Evolutionary conservation across 2,113 vertebrate genomes (phyloP), one percentile per base, ranked within the genome.

Genomic region (Lophotis ruficrista): DNA sequence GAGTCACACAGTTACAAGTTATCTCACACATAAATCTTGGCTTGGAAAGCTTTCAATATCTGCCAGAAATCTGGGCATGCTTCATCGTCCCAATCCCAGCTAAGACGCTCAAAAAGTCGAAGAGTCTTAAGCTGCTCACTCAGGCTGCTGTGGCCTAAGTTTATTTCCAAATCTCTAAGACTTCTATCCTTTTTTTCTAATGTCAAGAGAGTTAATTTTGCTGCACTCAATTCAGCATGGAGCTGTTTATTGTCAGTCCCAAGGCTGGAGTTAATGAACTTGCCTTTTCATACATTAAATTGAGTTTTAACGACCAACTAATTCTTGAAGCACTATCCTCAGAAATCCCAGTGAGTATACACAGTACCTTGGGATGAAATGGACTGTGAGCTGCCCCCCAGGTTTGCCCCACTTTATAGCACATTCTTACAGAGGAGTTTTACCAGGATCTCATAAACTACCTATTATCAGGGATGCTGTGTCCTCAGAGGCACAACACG

Each of bases 1-100:
- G n/a, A 95, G 80, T 93, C 92, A 96, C 86, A 95, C 45, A 79
- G 79, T 92, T 94, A 89, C 50, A 93, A 96, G 80, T 93, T 91
- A 72, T 31, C 86, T 93, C 91, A 84, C 89, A 94, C 91, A 92
- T 87, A 89, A 54, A 90, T 94, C 53, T 93, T 87, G 72, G 65
- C 60, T 95, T 93, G 95, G 88, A 96, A 93, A 82, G 71, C 90
- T 95, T 96, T 93, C 64, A 86, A 3, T 68, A 73, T 66, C 51
- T 95, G 83, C 80, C 69, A 96, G 83, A 88, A 95, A 92, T 80
- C 2, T 51, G 53, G 70, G 71, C 58, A 70, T 83, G 41, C 64
- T 90, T 58, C 38, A 53, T 82, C 5, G 6, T 86, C 68, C 88
- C 68, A 88, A 25, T 58, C 68, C 56, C 75, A 75, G 77, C 37